phyloP scores from a whole-genome alignment of 2,797 vertebrate species.

The Neosilurus hyrtlii region DNA sequence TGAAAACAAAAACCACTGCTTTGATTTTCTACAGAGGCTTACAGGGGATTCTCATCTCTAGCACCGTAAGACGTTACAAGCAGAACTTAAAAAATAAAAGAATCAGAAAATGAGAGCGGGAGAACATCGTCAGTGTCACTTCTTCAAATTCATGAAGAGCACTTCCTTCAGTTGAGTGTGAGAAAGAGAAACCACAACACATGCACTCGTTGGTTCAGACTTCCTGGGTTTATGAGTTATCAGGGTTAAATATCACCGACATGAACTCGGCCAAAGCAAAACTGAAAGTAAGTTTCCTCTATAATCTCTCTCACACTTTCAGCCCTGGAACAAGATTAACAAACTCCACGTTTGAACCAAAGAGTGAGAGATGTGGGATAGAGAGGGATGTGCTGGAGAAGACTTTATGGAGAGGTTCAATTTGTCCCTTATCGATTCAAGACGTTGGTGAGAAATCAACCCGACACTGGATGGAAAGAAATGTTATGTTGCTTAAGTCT shows the following conservation, averaged over 20 bases:
- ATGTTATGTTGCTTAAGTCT: too few species aligned
- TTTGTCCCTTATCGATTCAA: too few species aligned
- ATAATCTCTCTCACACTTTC: neutral
- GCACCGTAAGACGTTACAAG: too few species aligned
- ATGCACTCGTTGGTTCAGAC: neutral
- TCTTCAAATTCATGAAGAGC: neutral
- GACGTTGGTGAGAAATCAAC: too few species aligned
- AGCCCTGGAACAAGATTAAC: too few species aligned
- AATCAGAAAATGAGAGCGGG: neutral
- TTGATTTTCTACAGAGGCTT: neutral
- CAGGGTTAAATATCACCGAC: neutral
- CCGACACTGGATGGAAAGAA: too few species aligned
- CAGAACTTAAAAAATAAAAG: accelerated
- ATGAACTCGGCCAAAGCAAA: neutral
- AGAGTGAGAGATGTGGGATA: too few species aligned
- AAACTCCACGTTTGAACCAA: too few species aligned
- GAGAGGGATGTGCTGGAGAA: too few species aligned
- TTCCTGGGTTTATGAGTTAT: too few species aligned
- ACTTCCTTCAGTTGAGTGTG: too few species aligned
- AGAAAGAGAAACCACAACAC: neutral
- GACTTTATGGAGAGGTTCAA: too few species aligned
- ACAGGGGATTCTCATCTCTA: neutral
- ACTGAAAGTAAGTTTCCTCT: neutral
- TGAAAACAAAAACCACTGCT: neutral
- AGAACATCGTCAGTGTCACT: neutral